Evolutionary conservation across 2,797 vertebrate species (phyloP), one percentile per base, ranked within the genome.

Genomic region (Poeciliopsis paucimaculata): DNA sequence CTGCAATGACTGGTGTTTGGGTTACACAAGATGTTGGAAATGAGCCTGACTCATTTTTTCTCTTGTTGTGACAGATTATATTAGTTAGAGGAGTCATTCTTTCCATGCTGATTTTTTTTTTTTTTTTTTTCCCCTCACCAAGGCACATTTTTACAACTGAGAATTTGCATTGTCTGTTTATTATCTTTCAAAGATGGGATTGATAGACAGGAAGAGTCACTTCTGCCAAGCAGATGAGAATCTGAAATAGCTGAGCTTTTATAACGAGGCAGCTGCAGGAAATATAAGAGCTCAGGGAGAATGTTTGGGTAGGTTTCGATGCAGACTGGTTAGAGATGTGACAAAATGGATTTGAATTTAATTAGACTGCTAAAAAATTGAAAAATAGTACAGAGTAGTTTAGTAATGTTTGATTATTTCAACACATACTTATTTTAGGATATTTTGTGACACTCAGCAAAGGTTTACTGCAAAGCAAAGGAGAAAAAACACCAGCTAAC

Each of bases 201-300:
- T 85, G 84, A 93, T 89, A 77, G 90, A 86, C 86, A 88, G 84
- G 86, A 92, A 84, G 90, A 89, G 82, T 80, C 79, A 87, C 84
- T 89, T 89, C 82, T 92, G 89, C 92, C 90, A 92, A 88, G 88
- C 90, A 92, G 92, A 94, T 93, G 91, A 93, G 85, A 91, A 89
- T 94, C 87, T 92, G 87, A 78, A 90, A 80, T 91, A 77, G 89
- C 86, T 88, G 83, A 91, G 87, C 80, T 89, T 91, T 88, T 86
- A 86, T 82, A 82, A 86, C 82, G 82, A 74, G 77, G 94, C 95
- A 95, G 93, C 95, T 96, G 95, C 90, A 89, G 90, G 93, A 93
- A 94, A 94, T 87, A 74, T 72, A 87, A 93, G 91, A 90, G 88
- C 83, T 80, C 41, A 73, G 80, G 75, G 84, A 86, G 83, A 85